Evolutionary conservation across 2,113 vertebrate species (phyloP).

Genomic region (Misgurnus mizolepis): DNA sequence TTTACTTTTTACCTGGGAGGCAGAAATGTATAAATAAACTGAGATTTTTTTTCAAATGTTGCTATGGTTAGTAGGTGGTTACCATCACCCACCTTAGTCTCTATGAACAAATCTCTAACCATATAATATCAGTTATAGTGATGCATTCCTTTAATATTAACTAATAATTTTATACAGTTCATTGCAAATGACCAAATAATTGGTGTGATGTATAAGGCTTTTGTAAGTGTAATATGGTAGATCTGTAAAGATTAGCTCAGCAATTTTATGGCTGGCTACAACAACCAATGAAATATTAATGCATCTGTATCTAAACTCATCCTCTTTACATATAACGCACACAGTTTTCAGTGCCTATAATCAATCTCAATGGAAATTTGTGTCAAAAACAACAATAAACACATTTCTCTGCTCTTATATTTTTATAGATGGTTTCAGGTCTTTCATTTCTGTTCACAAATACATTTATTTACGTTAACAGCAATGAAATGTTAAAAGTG

Average conservation of each 20-base stretch:
- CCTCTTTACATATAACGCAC: slow-evolving; percentile 5
- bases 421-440: slow-evolving; percentile 29
- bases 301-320: slow-evolving; percentile 16
- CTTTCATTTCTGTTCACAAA: slow-evolving; percentile 24
- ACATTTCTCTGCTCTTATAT: not conserved
- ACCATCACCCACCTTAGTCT: too few relatives aligned
- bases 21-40: too few relatives aligned
- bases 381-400: not conserved
- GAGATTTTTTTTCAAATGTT: too few relatives aligned
- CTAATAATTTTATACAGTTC: too few relatives aligned
- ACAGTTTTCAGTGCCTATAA: not conserved
- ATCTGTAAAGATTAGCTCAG: slow-evolving; percentile 40
- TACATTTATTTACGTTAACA: slow-evolving; percentile 13
- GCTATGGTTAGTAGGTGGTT: too few relatives aligned
- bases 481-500: slow-evolving; percentile 35
- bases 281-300: slow-evolving; percentile 53
- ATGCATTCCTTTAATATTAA: too few relatives aligned
- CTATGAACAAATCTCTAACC: too few relatives aligned
- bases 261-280: slow-evolving; percentile 36
- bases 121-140: too few relatives aligned
- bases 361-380: too few relatives aligned
- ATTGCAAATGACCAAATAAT: too few relatives aligned
- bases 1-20: too few relatives aligned
- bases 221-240: slow-evolving; percentile 27
- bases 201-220: slow-evolving; percentile 13